These are phyloP conservation scores for Phymorhynchus buccinoides DNA, from an alignment of 1,140 invertebrate species.

Conservation along the genomic window DNA sequence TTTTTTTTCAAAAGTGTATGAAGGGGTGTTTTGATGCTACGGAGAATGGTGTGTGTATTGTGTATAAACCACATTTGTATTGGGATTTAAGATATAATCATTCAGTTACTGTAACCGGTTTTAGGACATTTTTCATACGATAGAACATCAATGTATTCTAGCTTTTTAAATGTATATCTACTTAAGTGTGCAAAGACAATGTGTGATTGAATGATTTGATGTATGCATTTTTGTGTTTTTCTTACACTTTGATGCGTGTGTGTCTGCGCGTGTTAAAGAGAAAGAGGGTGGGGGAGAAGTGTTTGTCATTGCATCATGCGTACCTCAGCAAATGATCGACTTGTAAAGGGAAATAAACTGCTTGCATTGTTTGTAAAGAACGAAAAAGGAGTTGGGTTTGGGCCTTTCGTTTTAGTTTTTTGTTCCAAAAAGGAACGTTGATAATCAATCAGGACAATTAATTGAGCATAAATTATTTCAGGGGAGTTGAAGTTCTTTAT, in stretches of 20 bases:
- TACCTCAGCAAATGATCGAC: not conserved
- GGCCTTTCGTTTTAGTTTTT: too few species aligned
- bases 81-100: not conserved
- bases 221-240: conserved; percentile 4
- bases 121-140: not conserved
- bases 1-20: not conserved
- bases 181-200: not conserved
- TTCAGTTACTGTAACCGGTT: not conserved
- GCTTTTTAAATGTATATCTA: not conserved
- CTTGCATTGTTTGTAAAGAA: not conserved
- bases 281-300: not conserved
- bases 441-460: not conserved
- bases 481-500: too few species aligned
- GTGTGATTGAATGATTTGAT: not conserved
- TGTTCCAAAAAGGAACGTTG: too few species aligned
- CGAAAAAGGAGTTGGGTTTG: not conserved
- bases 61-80: not conserved
- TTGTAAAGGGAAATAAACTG: too few species aligned
- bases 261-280: not conserved
- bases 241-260: not conserved
- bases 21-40: too few species aligned
- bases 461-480: not conserved
- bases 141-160: not conserved
- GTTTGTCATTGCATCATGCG: not conserved
- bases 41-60: too few species aligned